phyloP scores from a whole-genome alignment of 2,113 vertebrate genomes.

The Oreocharis arfaki region DNA sequence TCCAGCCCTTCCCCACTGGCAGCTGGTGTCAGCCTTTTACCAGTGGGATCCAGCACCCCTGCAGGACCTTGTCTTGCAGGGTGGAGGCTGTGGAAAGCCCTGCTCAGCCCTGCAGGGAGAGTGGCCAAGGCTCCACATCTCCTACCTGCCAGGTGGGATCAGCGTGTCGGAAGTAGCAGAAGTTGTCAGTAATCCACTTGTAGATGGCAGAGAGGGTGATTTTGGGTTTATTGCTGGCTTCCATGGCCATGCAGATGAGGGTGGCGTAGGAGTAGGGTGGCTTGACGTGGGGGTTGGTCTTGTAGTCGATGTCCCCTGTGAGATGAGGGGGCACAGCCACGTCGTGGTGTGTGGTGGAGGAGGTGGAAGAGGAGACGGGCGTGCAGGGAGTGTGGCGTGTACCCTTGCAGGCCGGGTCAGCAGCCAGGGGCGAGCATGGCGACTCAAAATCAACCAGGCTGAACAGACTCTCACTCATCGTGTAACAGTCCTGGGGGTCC shows the following conservation, averaged over 20 bases:
- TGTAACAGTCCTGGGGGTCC: constrained; percentile 72
- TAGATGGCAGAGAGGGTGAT: constrained; percentile 94
- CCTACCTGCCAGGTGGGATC: constrained; percentile 96
- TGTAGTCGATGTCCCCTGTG: constrained; percentile 86
- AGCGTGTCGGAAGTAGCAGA: constrained; percentile 92
- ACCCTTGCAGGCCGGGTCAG: constrained; percentile 85
- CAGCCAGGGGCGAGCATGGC: constrained; percentile 85
- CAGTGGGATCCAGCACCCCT: not conserved
- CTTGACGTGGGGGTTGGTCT: constrained; percentile 84
- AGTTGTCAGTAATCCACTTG: constrained; percentile 96
- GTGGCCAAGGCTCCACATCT: not conserved
- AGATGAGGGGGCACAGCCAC: constrained; percentile 76
- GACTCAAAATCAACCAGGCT: constrained; percentile 54
- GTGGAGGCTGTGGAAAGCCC: not conserved
- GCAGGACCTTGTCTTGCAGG: no score
- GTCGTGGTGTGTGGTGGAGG: constrained; percentile 63
- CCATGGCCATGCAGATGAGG: constrained; percentile 97
- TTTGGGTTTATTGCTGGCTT: constrained; percentile 87
- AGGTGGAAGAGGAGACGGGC: constrained; percentile 84
- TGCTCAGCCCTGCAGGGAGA: not conserved
- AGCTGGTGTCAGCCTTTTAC: fast-evolving
- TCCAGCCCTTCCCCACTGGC: not conserved
- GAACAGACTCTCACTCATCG: constrained; percentile 17
- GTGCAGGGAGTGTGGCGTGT: constrained; percentile 87
- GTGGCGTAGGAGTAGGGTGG: constrained; percentile 93